Evolutionary conservation across 2,797 vertebrate species (phyloP).

Genomic region (Clarias platycephalus): DNA sequence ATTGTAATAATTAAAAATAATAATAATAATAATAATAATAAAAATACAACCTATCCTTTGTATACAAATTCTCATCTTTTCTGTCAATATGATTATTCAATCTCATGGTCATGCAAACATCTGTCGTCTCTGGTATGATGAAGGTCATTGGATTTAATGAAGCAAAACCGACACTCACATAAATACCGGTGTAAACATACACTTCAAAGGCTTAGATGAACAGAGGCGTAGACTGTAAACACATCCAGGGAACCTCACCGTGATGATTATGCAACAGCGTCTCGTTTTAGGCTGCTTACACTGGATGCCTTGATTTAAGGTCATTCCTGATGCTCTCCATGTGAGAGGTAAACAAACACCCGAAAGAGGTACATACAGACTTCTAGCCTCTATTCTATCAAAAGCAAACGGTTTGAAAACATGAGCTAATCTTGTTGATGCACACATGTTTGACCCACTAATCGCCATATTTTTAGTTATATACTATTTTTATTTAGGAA

Average conservation of each 20-base stretch:
- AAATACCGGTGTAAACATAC: slow-evolving; percentile 23
- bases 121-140: not conserved
- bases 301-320: slow-evolving; percentile 20
- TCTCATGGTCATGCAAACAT: not conserved
- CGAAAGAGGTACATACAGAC: not conserved
- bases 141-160: slow-evolving; percentile 11
- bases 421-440: not conserved
- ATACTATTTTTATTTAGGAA: not conserved
- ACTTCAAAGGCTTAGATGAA: slow-evolving; percentile 17
- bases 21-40: too few relatives aligned
- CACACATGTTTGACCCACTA: not conserved
- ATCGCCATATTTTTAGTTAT: not conserved
- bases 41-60: slow-evolving; percentile 2
- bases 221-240: slow-evolving; percentile 31
- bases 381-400: not conserved
- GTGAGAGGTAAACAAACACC: slow-evolving; percentile 11
- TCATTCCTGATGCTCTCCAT: not conserved
- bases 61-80: not conserved
- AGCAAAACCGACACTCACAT: slow-evolving; percentile 1
- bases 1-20: slow-evolving; percentile 13
- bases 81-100: not conserved
- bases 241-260: slow-evolving; percentile 2
- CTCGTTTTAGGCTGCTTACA: slow-evolving; percentile 14
- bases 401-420: not conserved
- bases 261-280: slow-evolving; percentile 19